Evolutionary conservation across 2,888 invertebrate species (phyloP).

Genomic region (Ellobium chinense): DNA sequence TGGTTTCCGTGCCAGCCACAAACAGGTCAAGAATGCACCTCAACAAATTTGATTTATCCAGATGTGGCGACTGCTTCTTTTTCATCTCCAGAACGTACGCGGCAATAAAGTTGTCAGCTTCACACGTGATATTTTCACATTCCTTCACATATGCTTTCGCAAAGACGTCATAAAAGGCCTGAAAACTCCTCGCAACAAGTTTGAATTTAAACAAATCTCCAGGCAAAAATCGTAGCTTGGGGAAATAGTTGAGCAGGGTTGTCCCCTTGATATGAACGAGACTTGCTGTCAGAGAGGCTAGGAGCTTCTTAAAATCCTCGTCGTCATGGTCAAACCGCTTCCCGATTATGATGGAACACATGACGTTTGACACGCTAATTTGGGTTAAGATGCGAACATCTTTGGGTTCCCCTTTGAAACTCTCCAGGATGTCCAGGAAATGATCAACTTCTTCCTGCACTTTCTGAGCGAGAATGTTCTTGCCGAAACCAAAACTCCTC

Average conservation of each 20-base stretch:
- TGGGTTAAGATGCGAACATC: neutral
- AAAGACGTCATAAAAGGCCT: no score
- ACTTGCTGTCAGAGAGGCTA: neutral
- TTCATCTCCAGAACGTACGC: no score
- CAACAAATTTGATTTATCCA: no score
- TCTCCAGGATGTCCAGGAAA: neutral
- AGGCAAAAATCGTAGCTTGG: neutral
- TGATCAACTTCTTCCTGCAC: neutral
- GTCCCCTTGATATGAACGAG: no score
- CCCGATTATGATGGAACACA: slow-evolving; percentile 12
- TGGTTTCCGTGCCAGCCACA: slow-evolving; percentile 87
- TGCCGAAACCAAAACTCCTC: neutral
- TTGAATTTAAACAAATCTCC: neutral
- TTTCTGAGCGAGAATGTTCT: slow-evolving; percentile 3
- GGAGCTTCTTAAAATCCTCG: neutral
- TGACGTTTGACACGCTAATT: neutral
- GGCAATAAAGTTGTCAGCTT: no score
- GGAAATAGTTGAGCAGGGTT: no score
- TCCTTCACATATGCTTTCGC: no score
- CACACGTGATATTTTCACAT: no score
- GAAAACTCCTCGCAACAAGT: no score
- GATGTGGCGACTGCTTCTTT: no score
- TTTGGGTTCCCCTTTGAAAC: neutral
- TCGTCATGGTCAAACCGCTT: neutral
- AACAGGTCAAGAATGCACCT: no score